phyloP scores from a whole-genome alignment of 2,113 vertebrate genomes.

The Istiophorus platypterus region DNA sequence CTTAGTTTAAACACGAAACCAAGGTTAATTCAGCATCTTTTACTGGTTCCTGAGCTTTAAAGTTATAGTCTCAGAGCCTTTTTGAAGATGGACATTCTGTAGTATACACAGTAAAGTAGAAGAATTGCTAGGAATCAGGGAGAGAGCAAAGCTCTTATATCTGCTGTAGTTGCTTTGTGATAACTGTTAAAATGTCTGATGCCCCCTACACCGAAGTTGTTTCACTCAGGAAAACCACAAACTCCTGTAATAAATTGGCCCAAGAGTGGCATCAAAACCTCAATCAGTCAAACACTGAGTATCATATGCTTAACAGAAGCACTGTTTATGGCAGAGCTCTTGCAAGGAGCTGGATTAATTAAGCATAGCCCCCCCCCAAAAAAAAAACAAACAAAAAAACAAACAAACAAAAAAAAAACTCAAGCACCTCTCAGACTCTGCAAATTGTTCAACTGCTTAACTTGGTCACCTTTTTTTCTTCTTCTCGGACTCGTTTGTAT shows the following conservation, averaged over 20 bases:
- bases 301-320: no score
- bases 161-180: not conserved
- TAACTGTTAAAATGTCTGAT: not conserved
- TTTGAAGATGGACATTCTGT: not conserved
- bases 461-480: no score
- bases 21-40: not conserved
- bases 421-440: no score
- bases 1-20: not conserved
- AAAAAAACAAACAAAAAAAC: no score
- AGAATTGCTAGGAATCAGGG: not conserved
- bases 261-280: not conserved
- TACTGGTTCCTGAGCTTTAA: not conserved
- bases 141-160: not conserved
- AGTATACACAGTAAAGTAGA: not conserved
- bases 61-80: not conserved
- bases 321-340: not conserved
- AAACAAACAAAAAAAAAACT: no score
- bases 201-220: not conserved
- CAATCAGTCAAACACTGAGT: no score
- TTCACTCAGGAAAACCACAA: not conserved
- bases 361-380: no score
- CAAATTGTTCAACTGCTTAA: no score
- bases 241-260: not conserved
- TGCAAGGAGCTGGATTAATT: not conserved
- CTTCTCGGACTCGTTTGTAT: no score